phyloP scores from a whole-genome alignment of 2,888 invertebrate genomes.

The Coelogynopora nodosa region DNA sequence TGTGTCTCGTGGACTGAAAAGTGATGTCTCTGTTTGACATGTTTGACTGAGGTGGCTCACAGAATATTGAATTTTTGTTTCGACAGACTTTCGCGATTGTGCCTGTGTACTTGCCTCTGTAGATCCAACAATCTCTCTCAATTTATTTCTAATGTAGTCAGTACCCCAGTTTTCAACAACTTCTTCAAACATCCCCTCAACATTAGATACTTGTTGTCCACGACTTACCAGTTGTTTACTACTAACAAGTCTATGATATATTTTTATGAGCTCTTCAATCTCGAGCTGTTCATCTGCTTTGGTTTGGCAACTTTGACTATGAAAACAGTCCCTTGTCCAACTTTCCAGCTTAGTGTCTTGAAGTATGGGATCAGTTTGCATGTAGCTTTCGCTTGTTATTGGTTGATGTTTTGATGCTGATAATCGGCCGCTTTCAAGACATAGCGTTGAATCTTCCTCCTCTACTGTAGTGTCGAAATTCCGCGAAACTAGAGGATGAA shows the following conservation, averaged over 20 bases:
- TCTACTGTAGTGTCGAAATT: not conserved
- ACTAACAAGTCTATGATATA: not conserved
- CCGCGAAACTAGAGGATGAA: not conserved
- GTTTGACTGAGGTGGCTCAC: not conserved
- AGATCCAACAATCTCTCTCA: not conserved
- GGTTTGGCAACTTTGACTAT: not conserved
- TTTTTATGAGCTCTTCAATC: not conserved
- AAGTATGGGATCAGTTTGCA: not conserved
- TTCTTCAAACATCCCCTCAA: not conserved
- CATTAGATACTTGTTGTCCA: not conserved
- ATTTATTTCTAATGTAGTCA: not conserved
- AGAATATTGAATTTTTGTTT: not conserved
- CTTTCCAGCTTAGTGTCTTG: not conserved
- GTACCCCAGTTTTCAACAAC: not conserved
- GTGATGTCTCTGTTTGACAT: not conserved
- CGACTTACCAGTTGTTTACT: not conserved
- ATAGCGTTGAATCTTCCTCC: not conserved
- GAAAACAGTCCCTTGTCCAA: not conserved
- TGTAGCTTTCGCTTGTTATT: not conserved
- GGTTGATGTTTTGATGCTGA: not conserved
- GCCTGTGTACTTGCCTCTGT: not conserved
- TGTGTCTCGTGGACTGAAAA: not conserved
- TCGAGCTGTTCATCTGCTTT: not conserved
- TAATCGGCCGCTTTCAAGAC: not conserved
- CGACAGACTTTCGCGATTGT: not conserved